Base-by-base conservation (phyloP, 2,888 invertebrate species). In the Drosophila melanosoma region DNA sequence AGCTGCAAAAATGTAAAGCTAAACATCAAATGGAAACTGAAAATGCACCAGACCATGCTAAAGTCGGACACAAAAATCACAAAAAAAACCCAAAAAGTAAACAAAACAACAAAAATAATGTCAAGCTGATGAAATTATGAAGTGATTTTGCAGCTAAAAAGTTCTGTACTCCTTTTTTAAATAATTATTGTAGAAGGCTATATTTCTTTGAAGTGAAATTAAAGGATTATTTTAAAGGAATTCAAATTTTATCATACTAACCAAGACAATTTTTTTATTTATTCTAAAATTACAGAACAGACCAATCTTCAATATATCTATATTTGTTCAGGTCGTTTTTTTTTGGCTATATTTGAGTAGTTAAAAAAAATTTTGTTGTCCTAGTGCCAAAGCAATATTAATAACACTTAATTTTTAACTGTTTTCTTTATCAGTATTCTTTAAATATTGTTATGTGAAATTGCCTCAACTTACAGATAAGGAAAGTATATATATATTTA, bases 1-100 rank as follows among this genome's bases (percentile, higher is more conserved):
- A 42, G 38, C 26, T 38, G 38, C 20, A 51, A 60, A 65, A 38
- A 35, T 52, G 32, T 23, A 53, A 57, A 62, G n/a, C 58, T 29
- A 29, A 66, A 56, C 10, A 53, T 51, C 70, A 62, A 80, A 65
- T 61, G 54, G 59, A 59, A 82, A 49, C 59, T 57, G 57, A 61
- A 79, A 68, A 60, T 71, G 64, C 74, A 88, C 36, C 66, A 72
- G 86, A 88, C 86, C 82, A 65, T 70, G 63, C 38, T 1, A 66
- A 77, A 76, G 56, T 76, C 53, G 76, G 29, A 61, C 79, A 79
- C 60, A 38, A 45, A 48, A 63, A 33, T 11, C 3, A 26, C 51
- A 23, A 63, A 15, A 63, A 15, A 62, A 26, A 1, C n/a, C 45
- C 49, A 36, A 23, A 54, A 20, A 17, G 54, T 7, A 45, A 32